A percentile compares a stretch with the other conserved stretches of the same genome.
These are phyloP conservation scores for Trichosurus vulpecula DNA, from an alignment of 2,797 vertebrate genomes.

Conservation along the genomic window DNA sequence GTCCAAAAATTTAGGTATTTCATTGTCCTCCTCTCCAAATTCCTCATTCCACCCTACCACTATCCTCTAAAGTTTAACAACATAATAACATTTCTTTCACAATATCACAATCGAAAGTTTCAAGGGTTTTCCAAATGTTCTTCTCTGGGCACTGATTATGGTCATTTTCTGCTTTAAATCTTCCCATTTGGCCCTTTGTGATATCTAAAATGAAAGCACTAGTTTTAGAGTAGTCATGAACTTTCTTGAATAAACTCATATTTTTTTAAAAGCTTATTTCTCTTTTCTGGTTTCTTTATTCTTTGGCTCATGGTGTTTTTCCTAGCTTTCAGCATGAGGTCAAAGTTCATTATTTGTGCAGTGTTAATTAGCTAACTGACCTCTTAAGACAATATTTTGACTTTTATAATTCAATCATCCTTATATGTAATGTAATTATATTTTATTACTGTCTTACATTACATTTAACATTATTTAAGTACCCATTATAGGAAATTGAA, in stretches of 20 bases:
- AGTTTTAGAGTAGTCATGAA: conserved; percentile 42
- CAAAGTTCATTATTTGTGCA: not conserved
- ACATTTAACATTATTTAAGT: not conserved
- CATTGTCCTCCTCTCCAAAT: conserved; percentile 55
- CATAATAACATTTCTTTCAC: conserved; percentile 38
- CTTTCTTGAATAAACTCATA: conserved; percentile 26
- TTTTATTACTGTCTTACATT: not conserved
- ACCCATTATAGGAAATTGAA: not conserved
- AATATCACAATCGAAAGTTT: not conserved
- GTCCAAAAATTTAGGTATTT: conserved; percentile 58
- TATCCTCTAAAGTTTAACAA: conserved; percentile 41
- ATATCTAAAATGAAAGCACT: conserved; percentile 45
- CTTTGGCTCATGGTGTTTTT: not conserved
- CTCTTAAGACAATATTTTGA: conserved; percentile 16
- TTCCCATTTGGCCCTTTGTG: conserved; percentile 13
- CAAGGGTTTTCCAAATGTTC: conserved; percentile 7
- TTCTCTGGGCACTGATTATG: conserved; percentile 40
- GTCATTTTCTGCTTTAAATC: conserved; percentile 40
- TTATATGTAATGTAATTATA: conserved; percentile 5
- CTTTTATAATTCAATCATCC: not conserved
- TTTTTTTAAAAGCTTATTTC: conserved; percentile 37
- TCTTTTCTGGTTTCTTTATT: conserved; percentile 4
- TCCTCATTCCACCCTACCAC: conserved; percentile 26
- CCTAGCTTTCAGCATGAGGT: not conserved
- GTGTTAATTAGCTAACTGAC: not conserved